Conservation (phyloP, 2,797 vertebrate species). For the Silurus aristotelis region DNA sequence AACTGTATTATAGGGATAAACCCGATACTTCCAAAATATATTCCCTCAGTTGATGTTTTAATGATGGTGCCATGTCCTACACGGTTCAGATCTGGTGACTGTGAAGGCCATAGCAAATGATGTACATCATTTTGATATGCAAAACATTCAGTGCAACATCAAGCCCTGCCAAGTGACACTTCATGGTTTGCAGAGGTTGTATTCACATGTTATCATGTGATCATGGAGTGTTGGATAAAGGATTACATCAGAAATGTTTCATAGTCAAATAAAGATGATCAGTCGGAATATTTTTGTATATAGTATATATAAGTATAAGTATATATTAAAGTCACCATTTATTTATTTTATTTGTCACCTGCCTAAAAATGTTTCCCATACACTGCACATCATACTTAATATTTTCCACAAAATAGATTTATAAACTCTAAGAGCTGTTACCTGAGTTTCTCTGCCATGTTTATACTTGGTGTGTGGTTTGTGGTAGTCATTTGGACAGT, state of each 20-base stretch:
- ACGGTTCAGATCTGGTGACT: background rate
- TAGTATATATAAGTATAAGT: too few species aligned
- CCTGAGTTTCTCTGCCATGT: conserved; percentile 14
- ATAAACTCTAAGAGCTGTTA: background rate
- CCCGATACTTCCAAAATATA: background rate
- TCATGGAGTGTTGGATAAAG: background rate
- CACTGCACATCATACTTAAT: background rate
- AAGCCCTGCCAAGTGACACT: background rate
- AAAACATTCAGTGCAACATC: background rate
- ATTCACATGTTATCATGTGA: background rate
- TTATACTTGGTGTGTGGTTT: background rate
- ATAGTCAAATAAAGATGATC: background rate
- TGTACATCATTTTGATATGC: background rate
- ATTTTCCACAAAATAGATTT: background rate
- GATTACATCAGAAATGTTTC: background rate
- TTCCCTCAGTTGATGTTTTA: background rate
- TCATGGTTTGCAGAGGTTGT: background rate
- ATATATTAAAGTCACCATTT: background rate
- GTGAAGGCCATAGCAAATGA: background rate
- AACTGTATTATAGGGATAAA: background rate
- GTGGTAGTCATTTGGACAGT: background rate
- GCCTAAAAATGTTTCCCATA: background rate
- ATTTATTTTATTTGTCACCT: background rate
- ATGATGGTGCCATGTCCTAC: background rate
- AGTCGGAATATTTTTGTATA: background rate